Evolutionary conservation across 1,140 invertebrate species (phyloP).

Genomic region (Atopsyche davidsoni): DNA sequence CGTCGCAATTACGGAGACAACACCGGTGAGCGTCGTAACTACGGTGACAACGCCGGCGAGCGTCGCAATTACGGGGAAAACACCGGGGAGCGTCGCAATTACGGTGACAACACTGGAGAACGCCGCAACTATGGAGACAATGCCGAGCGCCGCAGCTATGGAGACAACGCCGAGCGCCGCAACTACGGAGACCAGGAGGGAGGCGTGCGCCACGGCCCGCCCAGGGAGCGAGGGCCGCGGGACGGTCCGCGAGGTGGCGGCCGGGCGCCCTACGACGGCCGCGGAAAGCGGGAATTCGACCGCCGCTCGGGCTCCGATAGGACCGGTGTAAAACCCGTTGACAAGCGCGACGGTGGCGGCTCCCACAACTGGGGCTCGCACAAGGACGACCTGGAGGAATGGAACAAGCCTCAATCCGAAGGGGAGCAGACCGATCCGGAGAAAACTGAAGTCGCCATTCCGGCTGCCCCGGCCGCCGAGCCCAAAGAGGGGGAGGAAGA

Average conservation of each 20-base stretch:
- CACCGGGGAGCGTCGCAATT: background rate
- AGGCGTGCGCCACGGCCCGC: constrained; percentile 38
- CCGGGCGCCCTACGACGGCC: constrained; percentile 55
- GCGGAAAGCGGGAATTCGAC: constrained; percentile 88
- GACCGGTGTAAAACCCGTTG: constrained; percentile 88
- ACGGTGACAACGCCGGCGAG: constrained; percentile 10
- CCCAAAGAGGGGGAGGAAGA: constrained; percentile 41
- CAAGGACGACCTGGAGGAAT: constrained; percentile 80
- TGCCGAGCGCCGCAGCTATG: constrained; percentile 46
- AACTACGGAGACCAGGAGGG: constrained; percentile 45
- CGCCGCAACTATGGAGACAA: constrained; percentile 23
- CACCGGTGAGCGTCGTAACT: constrained; percentile 6
- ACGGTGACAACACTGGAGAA: constrained; percentile 1
- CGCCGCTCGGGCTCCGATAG: constrained; percentile 91
- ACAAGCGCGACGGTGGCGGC: constrained; percentile 90
- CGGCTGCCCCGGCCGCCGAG: constrained; percentile 37
- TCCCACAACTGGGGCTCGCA: constrained; percentile 93
- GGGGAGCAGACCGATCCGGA: constrained; percentile 46
- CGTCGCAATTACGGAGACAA: constrained; percentile 16
- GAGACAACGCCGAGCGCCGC: constrained; percentile 47
- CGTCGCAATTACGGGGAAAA: constrained; percentile 14
- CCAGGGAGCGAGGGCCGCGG: constrained; percentile 41
- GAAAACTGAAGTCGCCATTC: constrained; percentile 47
- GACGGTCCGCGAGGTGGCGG: constrained; percentile 37
- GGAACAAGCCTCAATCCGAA: constrained; percentile 51